Conservation (phyloP, 1,140 invertebrate species). For the Scaptomyza montana region DNA sequence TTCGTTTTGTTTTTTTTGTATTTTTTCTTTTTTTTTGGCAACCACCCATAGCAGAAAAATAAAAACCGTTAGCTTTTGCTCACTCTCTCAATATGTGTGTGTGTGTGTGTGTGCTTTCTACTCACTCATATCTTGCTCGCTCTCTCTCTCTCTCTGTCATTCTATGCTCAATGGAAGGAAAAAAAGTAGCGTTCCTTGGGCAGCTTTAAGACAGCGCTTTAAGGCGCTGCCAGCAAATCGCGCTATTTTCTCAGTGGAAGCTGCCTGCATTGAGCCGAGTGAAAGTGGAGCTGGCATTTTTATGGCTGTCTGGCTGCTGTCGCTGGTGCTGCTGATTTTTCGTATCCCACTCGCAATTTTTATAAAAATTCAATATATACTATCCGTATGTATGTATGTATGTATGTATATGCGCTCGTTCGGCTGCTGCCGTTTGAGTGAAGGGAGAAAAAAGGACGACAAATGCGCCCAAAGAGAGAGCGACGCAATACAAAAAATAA, state of each 20-base stretch:
- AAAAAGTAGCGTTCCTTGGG: constrained; percentile 6
- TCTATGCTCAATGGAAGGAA: constrained; percentile 11
- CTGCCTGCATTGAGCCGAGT: constrained; percentile 65
- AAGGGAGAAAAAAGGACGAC: constrained; percentile 69
- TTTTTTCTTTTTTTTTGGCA: constrained; percentile 44
- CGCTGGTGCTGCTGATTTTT: constrained; percentile 41
- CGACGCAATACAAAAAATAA: constrained; percentile 20
- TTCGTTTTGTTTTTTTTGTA: constrained; percentile 6
- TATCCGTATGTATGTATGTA: too few species aligned
- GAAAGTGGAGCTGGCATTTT: constrained; percentile 68
- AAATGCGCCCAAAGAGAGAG: constrained; percentile 33
- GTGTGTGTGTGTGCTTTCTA: neutral
- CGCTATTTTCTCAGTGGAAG: neutral
- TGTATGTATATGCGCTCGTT: constrained; percentile 3
- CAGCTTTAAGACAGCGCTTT: constrained; percentile 35
- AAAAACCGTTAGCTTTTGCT: constrained; percentile 29
- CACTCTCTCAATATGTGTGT: neutral
- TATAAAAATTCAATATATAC: constrained; percentile 49
- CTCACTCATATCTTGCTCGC: neutral
- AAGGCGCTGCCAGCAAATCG: neutral
- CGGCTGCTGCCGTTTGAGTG: constrained; percentile 50
- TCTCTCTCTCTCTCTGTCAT: constrained; percentile 7
- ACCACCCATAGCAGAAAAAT: constrained; percentile 54
- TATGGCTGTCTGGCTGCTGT: constrained; percentile 51
- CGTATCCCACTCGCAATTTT: constrained; percentile 59